Conservation (phyloP, 2,797 vertebrate species). For the Mus spretus region DNA sequence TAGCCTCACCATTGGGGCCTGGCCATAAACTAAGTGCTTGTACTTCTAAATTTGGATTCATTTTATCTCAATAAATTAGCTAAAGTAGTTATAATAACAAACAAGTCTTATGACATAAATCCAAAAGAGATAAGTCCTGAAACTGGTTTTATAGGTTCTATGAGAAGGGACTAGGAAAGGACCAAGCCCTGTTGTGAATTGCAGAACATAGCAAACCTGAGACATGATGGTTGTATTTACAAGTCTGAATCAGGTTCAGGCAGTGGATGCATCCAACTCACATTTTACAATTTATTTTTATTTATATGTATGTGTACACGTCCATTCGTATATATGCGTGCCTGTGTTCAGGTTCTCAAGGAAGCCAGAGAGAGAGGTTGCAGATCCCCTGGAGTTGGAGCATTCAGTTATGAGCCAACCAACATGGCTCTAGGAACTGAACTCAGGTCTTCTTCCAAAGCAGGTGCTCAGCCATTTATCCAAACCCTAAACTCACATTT, state of each 20-base stretch:
- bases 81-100: conserved; percentile 23
- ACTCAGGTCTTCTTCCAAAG: not conserved
- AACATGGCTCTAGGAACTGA: not conserved
- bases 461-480: not conserved
- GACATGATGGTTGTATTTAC: not conserved
- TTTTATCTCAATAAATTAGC: conserved; percentile 56
- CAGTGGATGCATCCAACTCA: not conserved
- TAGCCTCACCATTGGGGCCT: conserved; percentile 3
- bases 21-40: conserved; percentile 28
- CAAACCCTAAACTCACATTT: not conserved
- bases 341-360: not conserved
- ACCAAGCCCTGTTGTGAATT: conserved; percentile 1
- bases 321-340: not conserved
- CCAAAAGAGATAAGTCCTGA: conserved; percentile 19
- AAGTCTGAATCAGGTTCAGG: not conserved
- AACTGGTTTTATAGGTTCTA: not conserved
- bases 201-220: not conserved
- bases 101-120: conserved; percentile 6
- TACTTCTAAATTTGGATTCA: conserved; percentile 39
- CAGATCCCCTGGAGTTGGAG: too few species aligned
- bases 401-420: not conserved
- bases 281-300: not conserved
- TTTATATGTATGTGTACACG: not conserved
- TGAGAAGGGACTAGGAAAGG: not conserved
- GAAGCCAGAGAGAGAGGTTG: too few species aligned